phyloP scores from a whole-genome alignment of 2,113 vertebrate species.

The Tympanuchus pallidicinctus region DNA sequence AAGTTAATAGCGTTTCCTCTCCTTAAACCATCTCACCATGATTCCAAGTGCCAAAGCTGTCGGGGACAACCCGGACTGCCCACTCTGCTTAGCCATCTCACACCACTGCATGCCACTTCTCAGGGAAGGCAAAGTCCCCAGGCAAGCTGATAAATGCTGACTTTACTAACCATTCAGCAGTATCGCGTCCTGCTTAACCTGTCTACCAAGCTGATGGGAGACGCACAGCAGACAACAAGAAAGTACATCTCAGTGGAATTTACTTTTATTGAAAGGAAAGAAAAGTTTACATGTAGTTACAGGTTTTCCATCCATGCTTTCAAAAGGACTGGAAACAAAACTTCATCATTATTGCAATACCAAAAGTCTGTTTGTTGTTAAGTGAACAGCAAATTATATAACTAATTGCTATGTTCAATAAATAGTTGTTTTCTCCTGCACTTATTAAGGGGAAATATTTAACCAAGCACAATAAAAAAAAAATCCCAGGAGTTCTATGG shows the following conservation, averaged over 20 bases:
- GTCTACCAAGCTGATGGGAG: not conserved
- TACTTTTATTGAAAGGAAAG: slow-evolving; percentile 77
- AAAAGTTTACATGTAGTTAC: slow-evolving; percentile 38
- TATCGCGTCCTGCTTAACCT: not conserved
- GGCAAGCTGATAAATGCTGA: not conserved
- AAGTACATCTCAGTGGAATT: slow-evolving; percentile 63
- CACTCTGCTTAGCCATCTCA: not conserved
- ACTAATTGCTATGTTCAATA: slow-evolving; percentile 76
- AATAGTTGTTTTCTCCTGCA: slow-evolving; percentile 68
- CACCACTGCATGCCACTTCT: fast-evolving
- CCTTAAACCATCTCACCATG: not conserved
- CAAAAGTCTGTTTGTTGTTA: slow-evolving; percentile 23
- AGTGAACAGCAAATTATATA: slow-evolving; percentile 76
- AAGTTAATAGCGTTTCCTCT: not conserved
- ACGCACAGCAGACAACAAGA: not conserved
- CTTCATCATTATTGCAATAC: slow-evolving; percentile 57
- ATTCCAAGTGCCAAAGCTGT: not conserved
- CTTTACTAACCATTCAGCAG: not conserved
- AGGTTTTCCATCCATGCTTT: slow-evolving; percentile 46
- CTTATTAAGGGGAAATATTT: slow-evolving; percentile 62
- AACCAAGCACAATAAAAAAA: slow-evolving; percentile 40
- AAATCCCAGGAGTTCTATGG: slow-evolving; percentile 27
- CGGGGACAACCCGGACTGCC: not conserved
- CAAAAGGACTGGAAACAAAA: slow-evolving; percentile 65
- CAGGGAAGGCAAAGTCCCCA: not conserved